Conservation (phyloP, 2,113 vertebrate genomes). For the Cebidichthys violaceus region DNA sequence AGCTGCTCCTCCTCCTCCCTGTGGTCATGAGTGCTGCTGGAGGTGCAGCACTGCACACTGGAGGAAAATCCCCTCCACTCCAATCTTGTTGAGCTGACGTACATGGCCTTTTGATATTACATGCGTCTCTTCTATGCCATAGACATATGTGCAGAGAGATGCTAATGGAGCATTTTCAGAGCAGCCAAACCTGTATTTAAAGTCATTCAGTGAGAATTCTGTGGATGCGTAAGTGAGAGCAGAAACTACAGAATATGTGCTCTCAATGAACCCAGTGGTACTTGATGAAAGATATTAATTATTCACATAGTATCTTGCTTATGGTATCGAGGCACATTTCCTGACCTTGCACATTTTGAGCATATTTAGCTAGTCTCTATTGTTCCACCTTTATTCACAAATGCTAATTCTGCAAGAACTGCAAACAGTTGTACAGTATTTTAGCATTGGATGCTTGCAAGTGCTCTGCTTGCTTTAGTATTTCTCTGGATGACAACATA, state of each 20-base stretch:
- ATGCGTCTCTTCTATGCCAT: slow-evolving; percentile 43
- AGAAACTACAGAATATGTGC: slow-evolving; percentile 18
- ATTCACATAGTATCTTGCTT: slow-evolving; percentile 48
- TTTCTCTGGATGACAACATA: slow-evolving; percentile 43
- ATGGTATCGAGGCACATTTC: slow-evolving; percentile 45
- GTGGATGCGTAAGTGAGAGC: not conserved
- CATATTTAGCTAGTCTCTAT: slow-evolving; percentile 45
- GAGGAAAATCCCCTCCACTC: slow-evolving; percentile 71
- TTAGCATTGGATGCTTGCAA: slow-evolving; percentile 6
- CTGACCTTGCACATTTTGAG: slow-evolving; percentile 58
- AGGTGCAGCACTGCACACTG: slow-evolving; percentile 61
- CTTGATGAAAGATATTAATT: slow-evolving; percentile 65
- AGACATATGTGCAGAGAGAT: slow-evolving; percentile 36
- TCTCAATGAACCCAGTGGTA: slow-evolving; percentile 33
- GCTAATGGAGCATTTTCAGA: slow-evolving; percentile 9
- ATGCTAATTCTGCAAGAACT: slow-evolving; percentile 55
- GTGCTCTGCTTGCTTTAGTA: slow-evolving; percentile 37
- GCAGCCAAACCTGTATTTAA: slow-evolving; percentile 23
- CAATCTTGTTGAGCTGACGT: slow-evolving; percentile 67
- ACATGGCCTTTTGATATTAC: slow-evolving; percentile 71
- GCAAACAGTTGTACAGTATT: slow-evolving; percentile 19
- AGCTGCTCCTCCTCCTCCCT: slow-evolving; percentile 65
- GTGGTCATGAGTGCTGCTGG: slow-evolving; percentile 57
- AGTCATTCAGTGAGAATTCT: slow-evolving; percentile 22
- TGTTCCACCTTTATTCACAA: slow-evolving; percentile 51